Base-by-base conservation (phyloP, 2,113 vertebrate genomes). In the Turdus rufiventris region DNA sequence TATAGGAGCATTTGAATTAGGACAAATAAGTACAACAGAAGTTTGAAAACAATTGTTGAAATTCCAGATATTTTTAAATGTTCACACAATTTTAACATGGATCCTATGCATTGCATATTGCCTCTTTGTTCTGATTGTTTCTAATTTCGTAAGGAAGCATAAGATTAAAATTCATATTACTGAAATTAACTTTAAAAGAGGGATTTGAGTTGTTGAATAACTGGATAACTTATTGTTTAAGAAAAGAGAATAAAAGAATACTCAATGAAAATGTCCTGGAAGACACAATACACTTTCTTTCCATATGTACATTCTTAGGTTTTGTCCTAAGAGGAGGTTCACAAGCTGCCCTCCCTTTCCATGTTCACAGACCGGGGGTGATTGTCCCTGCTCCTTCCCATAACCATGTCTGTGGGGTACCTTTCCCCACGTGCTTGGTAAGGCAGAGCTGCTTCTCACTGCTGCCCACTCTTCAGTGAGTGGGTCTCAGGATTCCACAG, bases 341-440 rank as follows among this genome's bases (percentile, higher is more conserved):
- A 14, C 14, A 6, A 26, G 16, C 14, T 31, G 14, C 47, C 16
- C 16, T 80, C 20, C 17, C 9, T 62, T 71, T 62, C 24, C 26
- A n/a, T 51, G 20, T 12, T 43, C 9, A 12, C 31, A 58, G 42
- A 18, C 14, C 3, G 10, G 48, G 28, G 9, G 26, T 51, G 33
- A 7, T 31, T 34, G 10, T 16, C 72, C 25, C 34, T 60, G 24
- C 34, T 78, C 14, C 40, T 68, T 48, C 83, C 11, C 9, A 6
- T 18, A 29, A 11, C 5, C 0, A 0, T 62, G 43, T 50, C 50
- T 47, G 34, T 10, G 11, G 7, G 0, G 8, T 19, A 14, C 21
- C 9, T 85, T 81, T 45, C 18, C 21, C 19, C 25, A 2, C 2
- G 20, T 33, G 12, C 28, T 73, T 43, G 26, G 14, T 11, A 43